Evolutionary conservation across 2,888 invertebrate species (phyloP), one percentile per base, ranked within the genome.

Genomic region (Leucophenga maculata): DNA sequence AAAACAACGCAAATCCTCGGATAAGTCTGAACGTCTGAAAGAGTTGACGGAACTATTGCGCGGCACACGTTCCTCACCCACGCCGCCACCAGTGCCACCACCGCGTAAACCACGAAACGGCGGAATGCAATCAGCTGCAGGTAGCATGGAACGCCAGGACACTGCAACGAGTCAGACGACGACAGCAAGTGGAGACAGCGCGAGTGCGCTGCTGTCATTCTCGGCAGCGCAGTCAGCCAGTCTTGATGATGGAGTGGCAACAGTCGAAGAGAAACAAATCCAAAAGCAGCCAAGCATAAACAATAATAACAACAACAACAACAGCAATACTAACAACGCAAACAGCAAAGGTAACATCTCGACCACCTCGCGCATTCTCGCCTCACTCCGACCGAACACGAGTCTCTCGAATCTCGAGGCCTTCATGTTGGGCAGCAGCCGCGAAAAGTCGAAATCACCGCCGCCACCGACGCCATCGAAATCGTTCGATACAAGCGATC

Each of bases 41-140:
- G 94, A 95, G 87, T 90, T 95, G 84, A 95, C 95, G 68, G 94
- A 95, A 88, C 91, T 94, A 75, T 90, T 95, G 73, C 93, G 93
- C 88, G 92, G 93, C 75, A 89, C 80, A 48, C 82, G 86, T 55
- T 84, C 83, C 44, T 86, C 91, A n/a, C 90, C 91, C n/a, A 90
- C 90, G 69, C 91, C 91, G 65, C 91, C 91, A 22, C 91, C 91
- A 60, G 89, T 90, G 75, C 91, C 91, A 44, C 91, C 91, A 54
- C 91, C 91, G 20, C 90, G 90, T 20, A 88, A 88, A 52, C 90
- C 90, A 72, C 78, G 86, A 31, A 70, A 74, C 39, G 72, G 68
- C 16, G 70, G 72, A 16, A 89, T 90, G 52, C 90, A 89, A 16
- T 81, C 83, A 54, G 89, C 90, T 75, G 89, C 90, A 18, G 91